Evolutionary conservation across 2,113 vertebrate genomes (phyloP), one percentile per base, ranked within the genome.

Genomic region (Aegotheles bennettii): DNA sequence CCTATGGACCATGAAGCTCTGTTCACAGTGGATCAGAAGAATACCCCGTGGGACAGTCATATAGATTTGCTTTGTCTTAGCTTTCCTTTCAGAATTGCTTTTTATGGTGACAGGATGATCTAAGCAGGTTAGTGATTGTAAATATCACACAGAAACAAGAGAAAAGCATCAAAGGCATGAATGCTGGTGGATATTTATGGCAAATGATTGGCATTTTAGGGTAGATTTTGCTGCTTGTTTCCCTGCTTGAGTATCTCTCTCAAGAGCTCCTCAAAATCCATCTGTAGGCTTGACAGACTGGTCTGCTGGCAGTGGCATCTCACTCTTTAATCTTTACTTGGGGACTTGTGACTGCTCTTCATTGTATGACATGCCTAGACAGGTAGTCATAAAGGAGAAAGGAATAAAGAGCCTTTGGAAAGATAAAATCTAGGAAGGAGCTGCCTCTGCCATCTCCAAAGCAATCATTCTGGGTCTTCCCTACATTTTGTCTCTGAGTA

Each of bases 261-360:
- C 84, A 67, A 91, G 80, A 92, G 76, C 54, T 84, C 42, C 86
- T 94, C 64, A 80, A 89, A 87, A 78, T 24, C 50, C 76, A 87
- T 50, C 50, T 84, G 60, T 59, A 96, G 69, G 15, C 42, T 80
- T 95, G 87, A 95, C 76, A 87, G 81, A 87, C 57, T 50, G 42
- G 50, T 94, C 42, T 90, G 60, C 51, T 93, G 77, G 60, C 42
- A 70, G 11, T 53, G 73, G 40, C 60, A 56, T 70, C 73, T 91
- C 51, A 63, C 96, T 70, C 17, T 93, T 94, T 78, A 78, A 64
- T 67, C 87, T 94, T 96, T 94, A 84, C 81, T 89, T 60, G 10
- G 69, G 43, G 56, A 12, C 69, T 84, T 78, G 26, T 87, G 87
- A 64, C 82, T 59, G 33, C 21, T 93, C 26, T 84, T 75, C 77